These are phyloP conservation scores for Chymomyza costata DNA, from an alignment of 1,140 invertebrate genomes.

Conservation along the genomic window DNA sequence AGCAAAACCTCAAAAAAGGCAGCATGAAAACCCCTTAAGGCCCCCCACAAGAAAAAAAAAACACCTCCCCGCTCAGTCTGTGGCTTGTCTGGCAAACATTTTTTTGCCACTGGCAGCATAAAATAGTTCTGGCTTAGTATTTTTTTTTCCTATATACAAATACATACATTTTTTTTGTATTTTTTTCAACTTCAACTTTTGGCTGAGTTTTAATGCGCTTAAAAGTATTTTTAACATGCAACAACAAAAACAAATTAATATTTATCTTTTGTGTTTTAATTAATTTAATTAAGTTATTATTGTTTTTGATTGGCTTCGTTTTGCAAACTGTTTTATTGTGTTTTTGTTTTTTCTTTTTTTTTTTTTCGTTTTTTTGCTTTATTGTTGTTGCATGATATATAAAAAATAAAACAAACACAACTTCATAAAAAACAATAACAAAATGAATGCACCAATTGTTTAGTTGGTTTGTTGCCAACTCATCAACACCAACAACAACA, in stretches of 20 bases:
- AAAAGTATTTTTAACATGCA: constrained; percentile 32
- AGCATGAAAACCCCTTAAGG: no score
- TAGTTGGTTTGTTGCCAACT: no score
- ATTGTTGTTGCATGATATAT: constrained; percentile 61
- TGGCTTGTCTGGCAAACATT: constrained; percentile 7
- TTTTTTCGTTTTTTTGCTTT: constrained; percentile 20
- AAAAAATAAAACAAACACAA: constrained; percentile 4
- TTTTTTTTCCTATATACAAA: no score
- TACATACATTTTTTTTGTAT: no score
- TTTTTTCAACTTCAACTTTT: constrained; percentile 20
- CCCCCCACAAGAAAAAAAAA: no score
- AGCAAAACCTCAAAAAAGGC: no score
- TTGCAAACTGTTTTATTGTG: no score
- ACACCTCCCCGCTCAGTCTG: not conserved
- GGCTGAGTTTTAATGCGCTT: constrained; percentile 2
- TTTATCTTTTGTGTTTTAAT: constrained; percentile 17
- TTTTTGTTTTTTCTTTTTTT: constrained; percentile 30
- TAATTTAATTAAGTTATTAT: constrained; percentile 18
- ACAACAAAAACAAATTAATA: constrained; percentile 43
- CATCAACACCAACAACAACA: constrained; percentile 33
- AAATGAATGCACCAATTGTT: constrained; percentile 24
- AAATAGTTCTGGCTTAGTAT: no score
- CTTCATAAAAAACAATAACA: constrained; percentile 17
- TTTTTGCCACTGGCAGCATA: no score
- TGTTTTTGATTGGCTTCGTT: constrained; percentile 40